Conservation (phyloP, 2,888 invertebrate species). For the Hydrotaea cyrtoneurina region DNA sequence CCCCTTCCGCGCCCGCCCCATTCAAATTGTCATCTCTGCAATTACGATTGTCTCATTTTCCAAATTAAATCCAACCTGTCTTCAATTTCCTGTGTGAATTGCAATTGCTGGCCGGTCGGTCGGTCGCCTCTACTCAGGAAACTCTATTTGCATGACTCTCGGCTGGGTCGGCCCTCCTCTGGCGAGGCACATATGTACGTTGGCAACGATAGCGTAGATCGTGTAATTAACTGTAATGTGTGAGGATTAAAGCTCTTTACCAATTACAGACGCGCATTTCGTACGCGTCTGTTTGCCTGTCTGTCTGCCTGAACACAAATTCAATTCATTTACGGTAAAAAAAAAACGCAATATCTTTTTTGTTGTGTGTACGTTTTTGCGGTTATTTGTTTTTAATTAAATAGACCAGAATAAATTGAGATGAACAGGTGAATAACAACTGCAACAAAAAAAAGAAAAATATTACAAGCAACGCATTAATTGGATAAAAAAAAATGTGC, state of each 20-base stretch:
- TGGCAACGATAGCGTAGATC: neutral
- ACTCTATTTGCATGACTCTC: neutral
- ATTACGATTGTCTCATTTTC: neutral
- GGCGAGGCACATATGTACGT: neutral
- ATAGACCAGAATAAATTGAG: constrained; percentile 1
- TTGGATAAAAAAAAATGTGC: no score
- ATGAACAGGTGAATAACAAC: neutral
- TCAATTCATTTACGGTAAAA: neutral
- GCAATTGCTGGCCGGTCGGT: neutral
- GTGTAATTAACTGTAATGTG: constrained; percentile 32
- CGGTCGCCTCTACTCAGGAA: neutral
- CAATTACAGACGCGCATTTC: constrained; percentile 20
- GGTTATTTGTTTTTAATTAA: constrained; percentile 8
- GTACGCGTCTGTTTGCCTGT: no score
- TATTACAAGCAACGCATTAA: no score
- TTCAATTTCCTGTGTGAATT: constrained; percentile 40
- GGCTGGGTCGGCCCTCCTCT: neutral
- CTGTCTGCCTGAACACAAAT: neutral
- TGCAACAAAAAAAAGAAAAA: no score
- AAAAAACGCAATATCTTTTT: neutral
- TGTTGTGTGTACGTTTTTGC: neutral
- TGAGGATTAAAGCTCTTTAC: constrained; percentile 30
- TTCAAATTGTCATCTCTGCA: neutral
- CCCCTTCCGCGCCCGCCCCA: no score
- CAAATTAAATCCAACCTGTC: constrained; percentile 35